Conservation (phyloP, 2,113 vertebrate species). For the Circaetus cinerascens region DNA sequence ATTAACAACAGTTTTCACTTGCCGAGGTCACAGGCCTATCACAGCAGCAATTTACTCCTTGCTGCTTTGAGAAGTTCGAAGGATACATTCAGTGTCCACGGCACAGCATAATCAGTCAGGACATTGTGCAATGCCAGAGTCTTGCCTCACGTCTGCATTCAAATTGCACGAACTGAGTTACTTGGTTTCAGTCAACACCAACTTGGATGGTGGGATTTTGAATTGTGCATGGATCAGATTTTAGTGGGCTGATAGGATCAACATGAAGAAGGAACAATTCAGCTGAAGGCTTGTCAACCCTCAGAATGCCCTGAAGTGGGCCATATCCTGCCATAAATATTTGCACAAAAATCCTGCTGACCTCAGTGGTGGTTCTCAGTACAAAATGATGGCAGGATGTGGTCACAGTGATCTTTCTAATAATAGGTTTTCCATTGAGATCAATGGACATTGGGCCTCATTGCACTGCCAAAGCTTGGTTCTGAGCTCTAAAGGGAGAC, state of each 20-base stretch:
- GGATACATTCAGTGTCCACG: background rate
- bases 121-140: conserved; percentile 2
- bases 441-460: conserved; percentile 71
- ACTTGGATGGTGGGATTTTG: background rate
- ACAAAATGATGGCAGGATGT: conserved; percentile 70
- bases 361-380: conserved; percentile 67
- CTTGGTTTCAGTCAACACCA: conserved; percentile 8
- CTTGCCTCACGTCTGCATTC: background rate
- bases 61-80: background rate
- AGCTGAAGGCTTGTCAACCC: conserved; percentile 10
- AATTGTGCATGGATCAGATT: background rate
- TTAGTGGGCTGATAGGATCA: conserved; percentile 25
- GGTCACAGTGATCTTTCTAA: conserved; percentile 69
- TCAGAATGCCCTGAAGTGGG: conserved; percentile 44
- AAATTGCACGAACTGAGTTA: background rate
- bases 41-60: background rate
- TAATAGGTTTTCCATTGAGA: conserved; percentile 78
- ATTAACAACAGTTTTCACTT: conserved; percentile 48
- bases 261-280: background rate
- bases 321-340: conserved; percentile 73
- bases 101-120: background rate
- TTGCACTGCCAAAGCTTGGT: conserved; percentile 54
- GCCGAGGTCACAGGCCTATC: background rate
- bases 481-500: conserved; percentile 62
- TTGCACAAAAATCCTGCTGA: conserved; percentile 66